A percentile compares a stretch with the other conserved stretches of the same genome.
phyloP scores from a whole-genome alignment of 2,888 invertebrate genomes.

The Idaea straminata region DNA sequence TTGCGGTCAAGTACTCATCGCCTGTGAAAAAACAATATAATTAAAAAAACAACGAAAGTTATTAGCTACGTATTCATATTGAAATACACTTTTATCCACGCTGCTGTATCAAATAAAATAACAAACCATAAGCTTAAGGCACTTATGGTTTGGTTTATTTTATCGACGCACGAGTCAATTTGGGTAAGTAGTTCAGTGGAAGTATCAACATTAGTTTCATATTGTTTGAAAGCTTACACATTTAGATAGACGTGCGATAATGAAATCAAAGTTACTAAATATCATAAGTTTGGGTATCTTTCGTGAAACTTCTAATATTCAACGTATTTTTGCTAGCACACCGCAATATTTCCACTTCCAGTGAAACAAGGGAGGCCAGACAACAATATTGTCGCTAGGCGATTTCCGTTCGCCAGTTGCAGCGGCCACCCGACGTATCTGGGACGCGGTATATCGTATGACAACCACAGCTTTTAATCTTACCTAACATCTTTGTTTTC shows the following conservation, averaged over 20 bases:
- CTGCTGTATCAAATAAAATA: neutral
- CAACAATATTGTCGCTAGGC: constrained; percentile 74
- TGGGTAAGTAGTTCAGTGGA: neutral
- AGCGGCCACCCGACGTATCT: constrained; percentile 66
- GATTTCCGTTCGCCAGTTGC: constrained; percentile 71
- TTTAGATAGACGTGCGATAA: neutral
- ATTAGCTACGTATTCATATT: constrained; percentile 7
- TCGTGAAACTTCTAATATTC: constrained; percentile 11
- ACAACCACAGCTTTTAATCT: constrained; percentile 22
- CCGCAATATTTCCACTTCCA: constrained; percentile 33
- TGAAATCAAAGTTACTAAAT: neutral
- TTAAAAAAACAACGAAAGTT: constrained; percentile 9
- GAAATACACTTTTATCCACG: constrained; percentile 3
- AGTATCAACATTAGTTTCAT: neutral
- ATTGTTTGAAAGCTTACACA: neutral
- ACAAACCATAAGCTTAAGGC: constrained; percentile 11
- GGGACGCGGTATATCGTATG: constrained; percentile 56
- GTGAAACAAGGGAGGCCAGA: constrained; percentile 50
- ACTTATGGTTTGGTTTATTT: constrained; percentile 20
- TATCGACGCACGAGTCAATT: constrained; percentile 4
- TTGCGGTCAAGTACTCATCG: constrained; percentile 73
- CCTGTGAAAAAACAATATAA: constrained; percentile 54
- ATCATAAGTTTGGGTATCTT: neutral
- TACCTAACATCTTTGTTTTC: neutral
- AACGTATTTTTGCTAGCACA: constrained; percentile 11